Conservation (phyloP, 2,797 vertebrate genomes). For the Triplophysa yarkandensis region DNA sequence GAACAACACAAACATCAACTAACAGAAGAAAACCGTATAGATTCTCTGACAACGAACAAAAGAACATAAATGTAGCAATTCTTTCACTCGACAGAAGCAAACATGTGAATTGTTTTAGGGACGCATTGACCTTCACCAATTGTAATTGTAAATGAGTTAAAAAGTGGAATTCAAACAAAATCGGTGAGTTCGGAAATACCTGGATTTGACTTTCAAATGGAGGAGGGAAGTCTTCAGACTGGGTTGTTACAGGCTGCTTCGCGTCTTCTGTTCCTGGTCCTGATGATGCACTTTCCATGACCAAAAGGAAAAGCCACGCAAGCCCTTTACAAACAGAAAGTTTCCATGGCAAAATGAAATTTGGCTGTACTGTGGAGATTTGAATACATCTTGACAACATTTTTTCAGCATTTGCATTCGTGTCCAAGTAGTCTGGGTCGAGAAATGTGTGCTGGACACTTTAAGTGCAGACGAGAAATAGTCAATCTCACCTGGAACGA, state of each 20-base stretch:
- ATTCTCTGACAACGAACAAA: background rate
- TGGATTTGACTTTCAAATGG: slow-evolving; percentile 11
- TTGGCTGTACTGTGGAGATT: slow-evolving; percentile 32
- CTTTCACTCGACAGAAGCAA: background rate
- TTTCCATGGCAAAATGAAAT: slow-evolving; percentile 20
- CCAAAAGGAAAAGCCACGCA: slow-evolving; percentile 17
- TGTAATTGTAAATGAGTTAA: background rate
- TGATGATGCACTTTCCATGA: slow-evolving; percentile 30
- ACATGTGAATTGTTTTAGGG: background rate
- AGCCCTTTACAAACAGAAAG: slow-evolving; percentile 16
- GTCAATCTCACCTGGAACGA: background rate
- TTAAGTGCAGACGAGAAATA: background rate
- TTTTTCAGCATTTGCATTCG: background rate
- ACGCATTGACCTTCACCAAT: background rate
- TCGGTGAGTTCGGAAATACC: background rate
- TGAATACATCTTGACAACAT: slow-evolving; percentile 26
- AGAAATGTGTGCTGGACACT: background rate
- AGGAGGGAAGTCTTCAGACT: background rate
- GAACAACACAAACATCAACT: background rate
- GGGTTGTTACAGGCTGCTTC: background rate
- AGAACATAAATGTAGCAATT: background rate
- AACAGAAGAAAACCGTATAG: background rate
- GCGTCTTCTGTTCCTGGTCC: background rate
- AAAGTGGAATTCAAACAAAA: slow-evolving; percentile 3
- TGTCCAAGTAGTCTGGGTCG: background rate